phyloP scores from a whole-genome alignment of 2,113 vertebrate genomes.

The Ameiurus melas region DNA sequence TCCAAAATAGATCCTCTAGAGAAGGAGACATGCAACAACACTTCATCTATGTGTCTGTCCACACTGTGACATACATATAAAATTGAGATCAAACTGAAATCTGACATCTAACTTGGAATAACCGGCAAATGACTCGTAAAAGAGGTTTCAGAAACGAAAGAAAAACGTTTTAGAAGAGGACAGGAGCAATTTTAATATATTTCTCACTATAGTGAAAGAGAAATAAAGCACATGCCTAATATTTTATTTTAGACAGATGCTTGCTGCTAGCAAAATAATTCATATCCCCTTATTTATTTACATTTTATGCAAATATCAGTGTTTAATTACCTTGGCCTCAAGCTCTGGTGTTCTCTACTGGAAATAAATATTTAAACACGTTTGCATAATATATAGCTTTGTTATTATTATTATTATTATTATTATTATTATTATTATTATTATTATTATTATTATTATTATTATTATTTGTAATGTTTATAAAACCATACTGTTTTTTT shows the following conservation, averaged over 20 bases:
- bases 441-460: too few species aligned
- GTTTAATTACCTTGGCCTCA: neutral
- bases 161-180: too few species aligned
- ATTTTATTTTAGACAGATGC: neutral
- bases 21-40: constrained; percentile 29
- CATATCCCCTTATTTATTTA: neutral
- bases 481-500: too few species aligned
- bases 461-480: too few species aligned
- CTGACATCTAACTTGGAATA: neutral
- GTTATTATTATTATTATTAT: too few species aligned
- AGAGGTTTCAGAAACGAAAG: neutral
- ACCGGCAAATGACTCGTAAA: neutral
- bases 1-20: constrained; percentile 35
- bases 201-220: neutral
- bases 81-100: neutral
- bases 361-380: neutral
- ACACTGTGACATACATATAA: neutral
- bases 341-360: neutral
- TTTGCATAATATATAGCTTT: neutral
- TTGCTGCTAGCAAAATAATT: neutral
- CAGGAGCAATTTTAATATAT: neutral
- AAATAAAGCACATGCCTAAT: neutral
- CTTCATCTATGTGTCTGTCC: neutral
- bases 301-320: neutral
- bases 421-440: too few species aligned